These are phyloP conservation scores for Temnothorax curvispinosus DNA, from an alignment of 1,140 invertebrate species.

Conservation along the genomic window DNA sequence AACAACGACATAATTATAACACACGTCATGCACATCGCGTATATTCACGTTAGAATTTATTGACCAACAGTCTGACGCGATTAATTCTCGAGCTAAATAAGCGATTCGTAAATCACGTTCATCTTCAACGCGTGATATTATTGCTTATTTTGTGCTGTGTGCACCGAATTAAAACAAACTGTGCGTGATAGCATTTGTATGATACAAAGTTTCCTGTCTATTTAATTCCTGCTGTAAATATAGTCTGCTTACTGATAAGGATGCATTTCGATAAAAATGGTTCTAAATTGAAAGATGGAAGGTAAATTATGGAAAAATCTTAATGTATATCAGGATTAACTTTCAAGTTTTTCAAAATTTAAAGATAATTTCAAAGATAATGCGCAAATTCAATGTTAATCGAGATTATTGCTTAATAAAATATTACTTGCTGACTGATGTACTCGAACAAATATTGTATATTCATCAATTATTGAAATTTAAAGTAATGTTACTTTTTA, in stretches of 20 bases:
- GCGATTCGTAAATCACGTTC: constrained; percentile 11
- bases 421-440: not conserved
- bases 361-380: not conserved
- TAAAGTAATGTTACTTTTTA: not conserved
- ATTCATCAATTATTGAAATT: not conserved
- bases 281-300: not conserved
- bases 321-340: not conserved
- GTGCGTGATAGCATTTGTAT: not conserved
- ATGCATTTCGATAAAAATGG: not conserved
- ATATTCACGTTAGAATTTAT: constrained; percentile 52
- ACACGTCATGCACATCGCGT: constrained; percentile 40
- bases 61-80: constrained; percentile 36
- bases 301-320: not conserved
- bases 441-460: not conserved
- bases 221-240: not conserved
- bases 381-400: not conserved
- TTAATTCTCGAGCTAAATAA: constrained; percentile 44
- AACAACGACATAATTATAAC: constrained; percentile 47
- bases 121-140: not conserved
- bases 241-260: not conserved
- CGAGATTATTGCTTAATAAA: not conserved
- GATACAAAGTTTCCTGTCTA: constrained; percentile 3
- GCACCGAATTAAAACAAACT: not conserved
- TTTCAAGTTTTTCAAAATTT: not conserved
- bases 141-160: not conserved